These are phyloP conservation scores for Crypturellus undulatus DNA, from an alignment of 2,113 vertebrate species.

Conservation along the genomic window DNA sequence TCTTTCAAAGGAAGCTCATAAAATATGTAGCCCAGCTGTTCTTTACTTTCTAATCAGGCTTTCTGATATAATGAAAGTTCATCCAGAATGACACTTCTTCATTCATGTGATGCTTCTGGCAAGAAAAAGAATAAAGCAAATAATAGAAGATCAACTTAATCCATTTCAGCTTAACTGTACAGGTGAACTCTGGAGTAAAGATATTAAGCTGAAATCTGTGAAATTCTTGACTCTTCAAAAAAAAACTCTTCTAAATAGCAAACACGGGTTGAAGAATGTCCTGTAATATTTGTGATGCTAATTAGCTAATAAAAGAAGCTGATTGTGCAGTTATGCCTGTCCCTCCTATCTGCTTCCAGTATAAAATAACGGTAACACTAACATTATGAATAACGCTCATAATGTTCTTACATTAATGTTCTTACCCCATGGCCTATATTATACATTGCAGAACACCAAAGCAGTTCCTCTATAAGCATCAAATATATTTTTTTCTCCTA, in stretches of 20 bases:
- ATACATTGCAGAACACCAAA: neutral
- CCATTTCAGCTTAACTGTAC: conserved; percentile 27
- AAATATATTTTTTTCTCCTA: neutral
- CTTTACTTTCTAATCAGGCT: conserved; percentile 47
- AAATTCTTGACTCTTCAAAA: neutral
- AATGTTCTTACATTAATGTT: neutral
- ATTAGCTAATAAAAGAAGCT: conserved; percentile 19
- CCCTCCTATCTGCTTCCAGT: neutral
- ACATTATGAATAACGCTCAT: neutral
- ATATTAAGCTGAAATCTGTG: conserved; percentile 14
- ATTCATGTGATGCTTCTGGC: conserved; percentile 11
- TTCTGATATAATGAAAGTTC: conserved; percentile 48
- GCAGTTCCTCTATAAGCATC: neutral
- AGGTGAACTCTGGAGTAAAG: neutral
- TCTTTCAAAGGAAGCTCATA: conserved; percentile 27
- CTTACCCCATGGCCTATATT: neutral
- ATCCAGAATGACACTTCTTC: conserved; percentile 39
- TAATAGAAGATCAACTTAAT: conserved; percentile 40
- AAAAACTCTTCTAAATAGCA: neutral
- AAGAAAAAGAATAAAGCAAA: conserved; percentile 17
- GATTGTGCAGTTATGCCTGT: neutral
- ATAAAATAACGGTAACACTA: neutral
- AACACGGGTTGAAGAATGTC: conserved; percentile 20
- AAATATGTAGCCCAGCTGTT: conserved; percentile 45
- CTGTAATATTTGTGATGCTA: neutral